phyloP scores from a whole-genome alignment of 2,797 vertebrate genomes.

The Oreochromis grahami region DNA sequence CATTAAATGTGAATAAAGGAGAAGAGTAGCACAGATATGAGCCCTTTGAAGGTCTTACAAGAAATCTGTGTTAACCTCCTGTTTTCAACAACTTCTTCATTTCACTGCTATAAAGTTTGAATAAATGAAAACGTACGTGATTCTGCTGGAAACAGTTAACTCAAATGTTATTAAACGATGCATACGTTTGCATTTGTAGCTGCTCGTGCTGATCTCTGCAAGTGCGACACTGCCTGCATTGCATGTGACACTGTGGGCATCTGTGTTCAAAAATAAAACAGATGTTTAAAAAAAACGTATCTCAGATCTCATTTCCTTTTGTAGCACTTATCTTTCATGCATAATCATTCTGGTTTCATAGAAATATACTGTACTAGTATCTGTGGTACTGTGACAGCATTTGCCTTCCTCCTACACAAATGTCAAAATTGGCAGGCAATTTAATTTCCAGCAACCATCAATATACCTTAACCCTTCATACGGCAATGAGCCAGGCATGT shows the following conservation, averaged over 20 bases:
- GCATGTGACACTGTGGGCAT: neutral
- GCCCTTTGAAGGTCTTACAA: neutral
- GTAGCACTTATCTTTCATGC: neutral
- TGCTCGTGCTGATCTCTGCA: neutral
- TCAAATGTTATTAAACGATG: neutral
- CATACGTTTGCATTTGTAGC: neutral
- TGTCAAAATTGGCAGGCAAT: neutral
- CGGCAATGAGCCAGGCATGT: accelerated
- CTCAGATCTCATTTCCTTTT: neutral
- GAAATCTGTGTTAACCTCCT: neutral
- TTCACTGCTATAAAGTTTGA: neutral
- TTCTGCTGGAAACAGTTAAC: neutral
- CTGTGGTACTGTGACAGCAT: neutral
- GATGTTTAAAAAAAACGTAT: neutral
- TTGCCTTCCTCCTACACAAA: neutral
- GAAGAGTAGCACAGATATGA: neutral
- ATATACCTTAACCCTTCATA: neutral
- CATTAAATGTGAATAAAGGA: neutral
- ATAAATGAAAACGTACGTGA: neutral
- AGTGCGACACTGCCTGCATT: neutral
- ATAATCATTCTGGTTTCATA: neutral
- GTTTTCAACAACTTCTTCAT: neutral
- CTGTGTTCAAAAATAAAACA: neutral
- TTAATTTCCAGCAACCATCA: neutral
- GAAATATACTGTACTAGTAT: neutral